phyloP scores from a whole-genome alignment of 2,888 invertebrate genomes.

The Cephus runcator region DNA sequence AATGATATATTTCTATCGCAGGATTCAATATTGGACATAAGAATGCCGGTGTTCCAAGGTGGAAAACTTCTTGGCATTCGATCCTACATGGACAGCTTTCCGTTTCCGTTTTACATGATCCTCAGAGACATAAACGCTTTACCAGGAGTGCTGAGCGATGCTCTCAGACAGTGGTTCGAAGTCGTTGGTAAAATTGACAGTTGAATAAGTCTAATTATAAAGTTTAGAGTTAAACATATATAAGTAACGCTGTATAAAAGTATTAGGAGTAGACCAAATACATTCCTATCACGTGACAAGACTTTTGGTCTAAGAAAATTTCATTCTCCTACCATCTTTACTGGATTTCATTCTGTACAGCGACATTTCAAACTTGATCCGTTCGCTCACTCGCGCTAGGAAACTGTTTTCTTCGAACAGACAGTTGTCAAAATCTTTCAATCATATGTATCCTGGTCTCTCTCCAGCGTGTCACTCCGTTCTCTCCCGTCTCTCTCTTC shows the following conservation, averaged over 20 bases:
- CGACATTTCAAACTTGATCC: too few species aligned
- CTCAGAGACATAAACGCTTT: slow-evolving; percentile 88
- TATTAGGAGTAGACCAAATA: not conserved
- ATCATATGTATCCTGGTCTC: too few species aligned
- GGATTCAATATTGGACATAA: slow-evolving; percentile 92
- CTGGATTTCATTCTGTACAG: not conserved
- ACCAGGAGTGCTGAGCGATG: slow-evolving; percentile 93
- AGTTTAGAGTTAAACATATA: not conserved
- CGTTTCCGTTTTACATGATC: slow-evolving; percentile 97
- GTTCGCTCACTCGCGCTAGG: too few species aligned
- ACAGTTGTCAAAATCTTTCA: too few species aligned
- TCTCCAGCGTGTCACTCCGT: too few species aligned
- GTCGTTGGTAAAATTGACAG: slow-evolving; percentile 76
- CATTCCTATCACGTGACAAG: not conserved
- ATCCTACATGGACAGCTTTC: slow-evolving; percentile 94
- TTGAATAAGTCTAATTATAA: not conserved
- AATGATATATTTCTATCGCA: slow-evolving; percentile 63
- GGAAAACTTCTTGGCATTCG: slow-evolving; percentile 73
- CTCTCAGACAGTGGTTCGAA: slow-evolving; percentile 98
- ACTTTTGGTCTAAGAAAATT: not conserved
- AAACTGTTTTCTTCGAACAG: too few species aligned
- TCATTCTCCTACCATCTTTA: not conserved
- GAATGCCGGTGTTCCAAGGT: slow-evolving; percentile 78
- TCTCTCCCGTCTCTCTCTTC: too few species aligned
- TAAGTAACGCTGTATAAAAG: not conserved